Percentiles rank a stretch among this genome's conserved stretches.
Conservation (phyloP, 2,888 invertebrate species). For the Tethea ocularis region DNA sequence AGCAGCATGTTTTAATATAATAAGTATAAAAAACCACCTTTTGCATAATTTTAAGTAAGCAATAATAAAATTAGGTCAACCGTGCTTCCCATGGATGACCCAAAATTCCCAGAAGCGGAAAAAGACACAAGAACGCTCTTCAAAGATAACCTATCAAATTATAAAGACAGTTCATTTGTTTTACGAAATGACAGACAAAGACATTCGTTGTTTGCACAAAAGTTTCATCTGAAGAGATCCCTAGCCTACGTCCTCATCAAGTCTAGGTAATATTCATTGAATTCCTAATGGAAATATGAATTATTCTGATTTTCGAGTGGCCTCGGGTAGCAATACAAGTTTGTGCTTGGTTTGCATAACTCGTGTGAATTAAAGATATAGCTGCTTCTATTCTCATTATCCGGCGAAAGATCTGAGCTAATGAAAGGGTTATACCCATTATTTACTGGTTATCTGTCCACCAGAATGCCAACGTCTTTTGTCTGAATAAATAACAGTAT, state of each 20-base stretch:
- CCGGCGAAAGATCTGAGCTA: neutral
- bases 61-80: too few relatives aligned
- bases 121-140: neutral
- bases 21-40: neutral
- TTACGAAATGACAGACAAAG: neutral
- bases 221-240: neutral
- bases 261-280: slow-evolving; percentile 39
- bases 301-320: slow-evolving; percentile 34
- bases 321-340: slow-evolving; percentile 25
- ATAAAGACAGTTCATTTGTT: slow-evolving; percentile 5
- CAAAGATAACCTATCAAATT: slow-evolving; percentile 1
- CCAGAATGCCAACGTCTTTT: too few relatives aligned
- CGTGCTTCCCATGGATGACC: too few relatives aligned
- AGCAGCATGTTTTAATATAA: too few relatives aligned
- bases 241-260: neutral
- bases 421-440: too few relatives aligned
- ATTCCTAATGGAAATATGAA: slow-evolving; percentile 47
- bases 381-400: neutral
- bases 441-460: too few relatives aligned
- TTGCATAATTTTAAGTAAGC: too few relatives aligned
- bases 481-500: too few relatives aligned
- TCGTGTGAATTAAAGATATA: neutral
- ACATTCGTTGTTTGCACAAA: slow-evolving; percentile 6
- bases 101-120: too few relatives aligned
- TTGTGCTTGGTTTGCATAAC: neutral